Evolutionary conservation across 1,140 invertebrate genomes (phyloP), one percentile per base, ranked within the genome.

Genomic region (Diuraphis noxia): DNA sequence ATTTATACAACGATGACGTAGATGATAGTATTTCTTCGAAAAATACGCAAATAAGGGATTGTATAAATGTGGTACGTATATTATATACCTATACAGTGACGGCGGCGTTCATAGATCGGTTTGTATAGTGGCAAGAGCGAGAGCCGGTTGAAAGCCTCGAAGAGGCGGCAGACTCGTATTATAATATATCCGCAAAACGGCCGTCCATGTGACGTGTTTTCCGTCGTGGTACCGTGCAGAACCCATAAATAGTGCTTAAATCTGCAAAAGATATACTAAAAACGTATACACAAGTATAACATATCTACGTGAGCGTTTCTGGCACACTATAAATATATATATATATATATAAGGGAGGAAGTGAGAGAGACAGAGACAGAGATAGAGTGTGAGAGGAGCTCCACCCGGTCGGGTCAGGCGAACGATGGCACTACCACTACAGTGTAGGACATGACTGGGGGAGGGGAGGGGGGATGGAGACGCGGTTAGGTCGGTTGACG

Each of bases 211-310:
- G 30, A 30, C 23, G 38, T 7, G 38, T 40, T 84, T 40, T n/a
- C 85, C 85, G 38, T 87, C 46, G 36, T 49, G 49, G 38, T 88
- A 72, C 43, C 86, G 34, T 8, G 6, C 46, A 88, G 17, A 63
- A 17, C 36, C 86, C 52, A 63, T 88, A 56, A 88, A 88, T 88
- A 56, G 41, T 30, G 36, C 38, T 88, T 88, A 88, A 88, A 88
- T 88, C 86, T 56, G 86, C 86, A 56, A 88, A 88, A 52, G 86
- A 56, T 88, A 89, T 34, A 89, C 88, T 77, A 34, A 63, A 89
- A 89, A 89, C 88, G 88, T 89, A 89, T 40, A 40, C 21, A 38
- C 21, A 38, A 38, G 38, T 40, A 81, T 81, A 81, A 25, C 21
- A 81, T 81, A 81, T 81, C 56, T 72, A n/a, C n/a, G 56, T 5